Conservation (phyloP, 2,797 vertebrate species). For the Macrochelys suwanniensis region DNA sequence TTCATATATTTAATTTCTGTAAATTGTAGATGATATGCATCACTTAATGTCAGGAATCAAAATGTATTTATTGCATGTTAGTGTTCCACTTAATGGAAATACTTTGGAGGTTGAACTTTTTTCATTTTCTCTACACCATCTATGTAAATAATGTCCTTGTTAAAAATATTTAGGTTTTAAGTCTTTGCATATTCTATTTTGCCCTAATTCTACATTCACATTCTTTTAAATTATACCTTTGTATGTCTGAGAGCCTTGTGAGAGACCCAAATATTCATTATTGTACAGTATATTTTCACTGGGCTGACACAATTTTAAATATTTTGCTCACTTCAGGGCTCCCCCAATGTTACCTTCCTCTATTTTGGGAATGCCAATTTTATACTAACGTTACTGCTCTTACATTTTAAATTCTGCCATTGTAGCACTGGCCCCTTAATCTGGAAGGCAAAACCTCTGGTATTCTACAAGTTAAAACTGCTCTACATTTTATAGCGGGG, state of each 20-base stretch:
- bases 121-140: not conserved
- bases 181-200: rapidly evolving
- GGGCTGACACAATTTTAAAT: not conserved
- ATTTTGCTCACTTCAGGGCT: not conserved
- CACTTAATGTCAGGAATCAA: not conserved
- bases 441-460: not conserved
- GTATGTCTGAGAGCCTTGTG: not conserved
- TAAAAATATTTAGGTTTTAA: not conserved
- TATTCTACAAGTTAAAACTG: not conserved
- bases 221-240: not conserved
- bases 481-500: rapidly evolving
- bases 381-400: not conserved
- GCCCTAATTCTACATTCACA: not conserved
- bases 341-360: not conserved
- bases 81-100: rapidly evolving
- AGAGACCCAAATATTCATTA: not conserved
- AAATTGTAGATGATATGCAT: rapidly evolving
- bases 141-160: not conserved
- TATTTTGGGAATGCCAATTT: not conserved
- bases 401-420: not conserved
- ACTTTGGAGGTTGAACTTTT: not conserved
- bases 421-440: not conserved
- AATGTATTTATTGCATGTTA: not conserved
- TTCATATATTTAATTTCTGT: not conserved
- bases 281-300: not conserved